phyloP scores from a whole-genome alignment of 2,113 vertebrate genomes.

The Falco punctatus region DNA sequence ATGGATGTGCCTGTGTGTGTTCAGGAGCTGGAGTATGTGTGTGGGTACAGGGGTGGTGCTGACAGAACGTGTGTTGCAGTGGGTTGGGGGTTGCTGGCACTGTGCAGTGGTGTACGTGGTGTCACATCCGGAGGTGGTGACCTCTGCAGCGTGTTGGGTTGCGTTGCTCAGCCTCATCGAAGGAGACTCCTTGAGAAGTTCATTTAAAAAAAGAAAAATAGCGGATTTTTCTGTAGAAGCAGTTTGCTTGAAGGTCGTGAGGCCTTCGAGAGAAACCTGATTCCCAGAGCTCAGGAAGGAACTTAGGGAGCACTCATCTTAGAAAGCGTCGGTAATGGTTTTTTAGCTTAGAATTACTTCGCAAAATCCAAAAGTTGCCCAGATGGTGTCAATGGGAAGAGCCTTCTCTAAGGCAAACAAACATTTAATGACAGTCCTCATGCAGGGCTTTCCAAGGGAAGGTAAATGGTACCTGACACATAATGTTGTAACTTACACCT shows the following conservation, averaged over 20 bases:
- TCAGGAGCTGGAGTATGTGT: rapidly evolving
- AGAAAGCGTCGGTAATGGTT: background rate
- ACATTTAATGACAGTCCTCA: background rate
- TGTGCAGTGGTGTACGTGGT: rapidly evolving
- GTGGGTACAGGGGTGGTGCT: background rate
- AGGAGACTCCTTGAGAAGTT: background rate
- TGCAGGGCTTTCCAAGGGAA: slow-evolving; percentile 43
- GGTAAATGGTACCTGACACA: slow-evolving; percentile 47
- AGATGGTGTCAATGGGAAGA: slow-evolving; percentile 30
- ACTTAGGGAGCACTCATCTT: slow-evolving; percentile 19
- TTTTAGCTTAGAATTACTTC: slow-evolving; percentile 47
- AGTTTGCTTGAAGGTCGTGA: background rate
- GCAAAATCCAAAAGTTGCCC: slow-evolving; percentile 32
- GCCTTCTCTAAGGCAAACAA: slow-evolving; percentile 41
- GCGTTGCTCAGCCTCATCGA: background rate
- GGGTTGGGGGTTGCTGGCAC: background rate
- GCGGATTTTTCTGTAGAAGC: background rate
- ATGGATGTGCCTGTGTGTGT: background rate
- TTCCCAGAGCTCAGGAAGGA: slow-evolving; percentile 41
- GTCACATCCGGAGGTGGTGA: background rate
- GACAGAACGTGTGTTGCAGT: rapidly evolving
- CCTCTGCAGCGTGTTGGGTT: background rate
- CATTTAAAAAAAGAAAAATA: background rate
- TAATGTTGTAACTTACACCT: slow-evolving; percentile 54
- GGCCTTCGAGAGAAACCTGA: slow-evolving; percentile 36